phyloP scores from a whole-genome alignment of 2,888 invertebrate species.

The Diloba caeruleocephala region DNA sequence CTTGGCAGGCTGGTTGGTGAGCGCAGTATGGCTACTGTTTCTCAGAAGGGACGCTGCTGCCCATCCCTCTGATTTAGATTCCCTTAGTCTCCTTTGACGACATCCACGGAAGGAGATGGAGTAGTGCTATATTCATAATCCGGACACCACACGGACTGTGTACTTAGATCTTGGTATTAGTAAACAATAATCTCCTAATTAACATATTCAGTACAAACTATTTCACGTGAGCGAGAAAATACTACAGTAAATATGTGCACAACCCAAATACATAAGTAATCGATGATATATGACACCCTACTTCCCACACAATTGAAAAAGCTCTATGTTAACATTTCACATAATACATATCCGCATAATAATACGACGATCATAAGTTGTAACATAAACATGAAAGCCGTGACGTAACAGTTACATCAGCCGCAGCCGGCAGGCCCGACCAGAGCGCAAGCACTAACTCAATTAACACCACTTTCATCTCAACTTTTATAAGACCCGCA shows the following conservation, averaged over 20 bases:
- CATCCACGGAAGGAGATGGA: too few species aligned
- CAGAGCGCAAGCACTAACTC: slow-evolving; percentile 68
- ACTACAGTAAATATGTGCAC: slow-evolving; percentile 9
- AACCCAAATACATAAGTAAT: slow-evolving; percentile 13
- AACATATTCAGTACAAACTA: not conserved
- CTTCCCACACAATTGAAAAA: slow-evolving; percentile 26
- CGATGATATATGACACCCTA: slow-evolving; percentile 8
- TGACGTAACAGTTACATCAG: slow-evolving; percentile 60
- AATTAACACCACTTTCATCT: slow-evolving; percentile 82
- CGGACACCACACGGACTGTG: too few species aligned
- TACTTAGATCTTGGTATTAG: not conserved
- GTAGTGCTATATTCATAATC: too few species aligned
- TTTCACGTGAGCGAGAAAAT: not conserved
- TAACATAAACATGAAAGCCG: slow-evolving; percentile 50
- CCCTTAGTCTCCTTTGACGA: too few species aligned
- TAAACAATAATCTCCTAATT: not conserved
- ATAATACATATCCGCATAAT: slow-evolving; percentile 33
- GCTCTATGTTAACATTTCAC: slow-evolving; percentile 23
- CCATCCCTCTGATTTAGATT: too few species aligned
- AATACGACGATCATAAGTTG: slow-evolving; percentile 27
- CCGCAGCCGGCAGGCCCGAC: slow-evolving; percentile 33
- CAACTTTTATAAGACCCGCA: slow-evolving; percentile 77
- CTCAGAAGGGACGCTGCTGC: too few species aligned
- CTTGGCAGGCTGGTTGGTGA: too few species aligned
- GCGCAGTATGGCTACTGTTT: too few species aligned